Evolutionary conservation across 2,113 vertebrate genomes (phyloP).

Genomic region (Scalopus aquaticus): DNA sequence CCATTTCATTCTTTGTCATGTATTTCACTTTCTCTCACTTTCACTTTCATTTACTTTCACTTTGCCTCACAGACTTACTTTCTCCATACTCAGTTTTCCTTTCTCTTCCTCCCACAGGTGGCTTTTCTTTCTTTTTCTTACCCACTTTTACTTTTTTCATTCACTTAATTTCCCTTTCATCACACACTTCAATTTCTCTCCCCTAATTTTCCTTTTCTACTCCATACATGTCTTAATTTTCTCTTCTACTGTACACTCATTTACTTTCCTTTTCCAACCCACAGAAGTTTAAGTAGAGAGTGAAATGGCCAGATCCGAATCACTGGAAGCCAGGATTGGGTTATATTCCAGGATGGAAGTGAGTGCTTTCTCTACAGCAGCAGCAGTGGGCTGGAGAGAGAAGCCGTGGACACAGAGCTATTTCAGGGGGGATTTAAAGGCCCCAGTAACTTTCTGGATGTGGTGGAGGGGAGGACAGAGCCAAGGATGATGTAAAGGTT

Average conservation of each 20-base stretch:
- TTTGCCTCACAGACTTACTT: no score
- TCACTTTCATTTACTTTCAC: no score
- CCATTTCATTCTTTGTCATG: neutral
- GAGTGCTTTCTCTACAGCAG: neutral
- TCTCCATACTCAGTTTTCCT: neutral
- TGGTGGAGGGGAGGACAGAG: neutral
- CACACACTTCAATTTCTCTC: neutral
- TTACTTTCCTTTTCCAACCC: neutral
- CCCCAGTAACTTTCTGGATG: neutral
- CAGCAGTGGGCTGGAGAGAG: neutral
- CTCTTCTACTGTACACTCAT: rapidly evolving
- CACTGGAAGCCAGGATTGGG: neutral
- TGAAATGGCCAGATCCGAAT: neutral
- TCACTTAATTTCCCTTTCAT: neutral
- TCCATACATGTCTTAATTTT: neutral
- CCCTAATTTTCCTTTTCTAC: neutral
- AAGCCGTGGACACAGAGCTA: neutral
- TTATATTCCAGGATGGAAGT: no score
- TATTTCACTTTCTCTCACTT: neutral
- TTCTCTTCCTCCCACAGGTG: neutral
- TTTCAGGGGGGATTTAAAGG: neutral
- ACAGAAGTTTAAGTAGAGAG: neutral
- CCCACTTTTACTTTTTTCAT: neutral
- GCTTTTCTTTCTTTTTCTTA: neutral
- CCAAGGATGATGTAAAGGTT: neutral